Percentiles rank a stretch among this genome's conserved stretches.
Conservation (phyloP, 2,113 vertebrate species). For the Tiliqua scincoides region DNA sequence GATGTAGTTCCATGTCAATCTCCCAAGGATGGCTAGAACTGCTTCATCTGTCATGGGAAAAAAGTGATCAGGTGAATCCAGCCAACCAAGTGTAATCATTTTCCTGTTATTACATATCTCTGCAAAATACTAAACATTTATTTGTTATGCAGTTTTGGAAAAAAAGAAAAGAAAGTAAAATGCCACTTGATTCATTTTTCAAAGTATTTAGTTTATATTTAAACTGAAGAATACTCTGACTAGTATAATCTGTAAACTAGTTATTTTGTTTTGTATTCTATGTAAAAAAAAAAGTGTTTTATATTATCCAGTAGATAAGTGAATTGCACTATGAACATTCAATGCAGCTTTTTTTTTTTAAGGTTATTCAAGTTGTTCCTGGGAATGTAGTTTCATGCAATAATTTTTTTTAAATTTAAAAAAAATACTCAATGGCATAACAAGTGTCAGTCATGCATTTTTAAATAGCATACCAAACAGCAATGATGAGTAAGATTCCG, state of each 20-base stretch:
- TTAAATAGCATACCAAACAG: conserved; percentile 72
- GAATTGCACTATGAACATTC: conserved; percentile 82
- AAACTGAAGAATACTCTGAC: conserved; percentile 64
- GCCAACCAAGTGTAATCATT: background rate
- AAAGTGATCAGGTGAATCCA: background rate
- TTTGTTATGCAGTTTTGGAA: conserved; percentile 62
- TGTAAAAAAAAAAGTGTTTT: conserved; percentile 78
- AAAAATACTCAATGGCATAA: conserved; percentile 73
- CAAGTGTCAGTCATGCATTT: conserved; percentile 71
- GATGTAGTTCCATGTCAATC: background rate
- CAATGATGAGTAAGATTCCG: conserved; percentile 61
- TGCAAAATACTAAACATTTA: conserved; percentile 51
- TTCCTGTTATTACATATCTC: conserved; percentile 35
- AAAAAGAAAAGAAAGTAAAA: conserved; percentile 14
- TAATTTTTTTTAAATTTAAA: conserved; percentile 83
- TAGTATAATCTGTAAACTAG: conserved; percentile 71
- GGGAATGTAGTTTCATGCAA: conserved; percentile 85
- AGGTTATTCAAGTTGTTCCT: conserved; percentile 75
- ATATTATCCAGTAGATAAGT: conserved; percentile 79
- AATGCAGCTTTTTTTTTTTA: conserved; percentile 72
- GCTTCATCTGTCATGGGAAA: background rate
- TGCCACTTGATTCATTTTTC: conserved; percentile 58
- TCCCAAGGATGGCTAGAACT: background rate
- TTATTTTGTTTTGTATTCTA: conserved; percentile 74
- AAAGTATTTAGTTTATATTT: conserved; percentile 68